A percentile compares a stretch with the other conserved stretches of the same genome.
phyloP scores from a whole-genome alignment of 2,113 vertebrate genomes.

The Calypte anna region DNA sequence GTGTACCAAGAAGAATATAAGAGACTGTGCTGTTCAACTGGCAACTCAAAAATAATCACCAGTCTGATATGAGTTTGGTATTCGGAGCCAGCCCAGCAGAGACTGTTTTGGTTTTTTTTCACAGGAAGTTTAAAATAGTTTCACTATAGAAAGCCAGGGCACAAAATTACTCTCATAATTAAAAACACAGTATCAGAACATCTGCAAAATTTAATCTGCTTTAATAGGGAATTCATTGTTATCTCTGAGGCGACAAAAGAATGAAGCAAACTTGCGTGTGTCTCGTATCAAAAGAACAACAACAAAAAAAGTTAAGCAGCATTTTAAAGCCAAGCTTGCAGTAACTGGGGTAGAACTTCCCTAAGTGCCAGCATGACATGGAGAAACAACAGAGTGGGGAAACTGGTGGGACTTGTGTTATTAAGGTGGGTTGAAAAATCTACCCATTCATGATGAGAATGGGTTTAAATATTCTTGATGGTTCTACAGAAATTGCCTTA shows the following conservation, averaged over 20 bases:
- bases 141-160: not conserved
- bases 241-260: not conserved
- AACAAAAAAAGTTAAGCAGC: not conserved
- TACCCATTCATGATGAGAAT: not conserved
- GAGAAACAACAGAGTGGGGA: not conserved
- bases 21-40: not conserved
- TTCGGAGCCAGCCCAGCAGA: not conserved
- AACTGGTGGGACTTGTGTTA: not conserved
- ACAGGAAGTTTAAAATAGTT: not conserved
- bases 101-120: not conserved
- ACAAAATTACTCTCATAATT: not conserved
- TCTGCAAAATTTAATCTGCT: not conserved
- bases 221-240: not conserved
- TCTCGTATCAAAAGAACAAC: not conserved
- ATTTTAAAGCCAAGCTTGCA: not conserved
- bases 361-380: accelerated
- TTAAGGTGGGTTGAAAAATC: not conserved
- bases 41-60: not conserved
- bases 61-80: not conserved
- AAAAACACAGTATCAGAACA: slow-evolving; percentile 8
- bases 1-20: not conserved
- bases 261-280: not conserved
- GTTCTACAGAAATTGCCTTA: not conserved
- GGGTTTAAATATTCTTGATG: not conserved
- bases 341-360: not conserved